A percentile compares a stretch with the other conserved stretches of the same genome.
These are phyloP conservation scores for Hippocampus abdominalis DNA, from an alignment of 2,113 vertebrate genomes.

Conservation along the genomic window DNA sequence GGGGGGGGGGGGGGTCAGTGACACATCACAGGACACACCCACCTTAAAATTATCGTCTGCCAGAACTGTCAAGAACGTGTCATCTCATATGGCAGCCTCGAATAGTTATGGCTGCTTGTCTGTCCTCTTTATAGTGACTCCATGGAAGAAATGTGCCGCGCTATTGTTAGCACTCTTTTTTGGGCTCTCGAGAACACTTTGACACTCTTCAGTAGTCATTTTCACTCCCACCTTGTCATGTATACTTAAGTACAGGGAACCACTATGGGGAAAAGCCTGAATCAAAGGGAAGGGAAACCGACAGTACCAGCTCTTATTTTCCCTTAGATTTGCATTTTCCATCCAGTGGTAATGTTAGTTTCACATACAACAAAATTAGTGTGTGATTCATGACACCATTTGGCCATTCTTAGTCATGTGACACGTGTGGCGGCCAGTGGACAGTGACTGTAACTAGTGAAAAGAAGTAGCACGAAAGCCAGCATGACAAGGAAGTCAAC, in stretches of 20 bases:
- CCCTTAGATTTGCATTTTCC: neutral
- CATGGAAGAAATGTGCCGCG: constrained; percentile 9
- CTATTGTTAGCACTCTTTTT: constrained; percentile 9
- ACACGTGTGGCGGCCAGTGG: neutral
- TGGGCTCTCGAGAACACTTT: constrained; percentile 6
- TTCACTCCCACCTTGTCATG: neutral
- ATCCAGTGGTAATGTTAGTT: neutral
- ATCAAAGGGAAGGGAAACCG: neutral
- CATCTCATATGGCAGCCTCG: constrained; percentile 34
- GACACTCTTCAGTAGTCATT: neutral
- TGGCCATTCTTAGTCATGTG: neutral
- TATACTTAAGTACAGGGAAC: neutral
- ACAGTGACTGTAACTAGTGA: neutral
- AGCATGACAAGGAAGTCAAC: neutral
- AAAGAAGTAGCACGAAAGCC: neutral
- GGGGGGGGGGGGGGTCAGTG: constrained; percentile 51
- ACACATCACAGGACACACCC: constrained; percentile 45
- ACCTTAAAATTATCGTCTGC: constrained; percentile 30
- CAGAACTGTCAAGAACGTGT: constrained; percentile 47
- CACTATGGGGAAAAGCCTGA: neutral
- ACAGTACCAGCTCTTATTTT: neutral
- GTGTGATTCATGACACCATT: neutral
- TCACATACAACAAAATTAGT: neutral
- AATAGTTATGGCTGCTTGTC: constrained; percentile 6
- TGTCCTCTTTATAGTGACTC: constrained; percentile 13